These are phyloP conservation scores for Oriolus oriolus DNA, from an alignment of 2,113 vertebrate species.

Conservation along the genomic window DNA sequence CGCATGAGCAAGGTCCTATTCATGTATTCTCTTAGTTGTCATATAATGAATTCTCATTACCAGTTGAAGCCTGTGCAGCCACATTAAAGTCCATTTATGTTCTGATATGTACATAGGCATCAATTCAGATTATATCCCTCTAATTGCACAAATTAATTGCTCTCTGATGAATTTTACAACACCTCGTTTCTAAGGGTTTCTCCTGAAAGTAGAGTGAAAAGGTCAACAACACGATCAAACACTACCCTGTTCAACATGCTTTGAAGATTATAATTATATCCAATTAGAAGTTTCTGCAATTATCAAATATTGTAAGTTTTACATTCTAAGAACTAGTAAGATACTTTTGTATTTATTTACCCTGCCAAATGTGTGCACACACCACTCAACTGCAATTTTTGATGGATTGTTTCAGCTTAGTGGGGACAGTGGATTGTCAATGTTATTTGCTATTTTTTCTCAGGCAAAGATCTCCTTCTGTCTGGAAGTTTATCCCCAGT, in stretches of 20 bases:
- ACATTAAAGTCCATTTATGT: constrained; percentile 35
- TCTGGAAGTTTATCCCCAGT: neutral
- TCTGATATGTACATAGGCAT: neutral
- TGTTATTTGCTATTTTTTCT: neutral
- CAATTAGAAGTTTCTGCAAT: constrained; percentile 69
- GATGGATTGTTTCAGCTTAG: neutral
- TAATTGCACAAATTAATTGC: constrained; percentile 68
- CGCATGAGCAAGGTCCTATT: neutral
- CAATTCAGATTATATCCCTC: constrained; percentile 57
- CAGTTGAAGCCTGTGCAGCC: neutral
- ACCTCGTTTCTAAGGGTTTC: constrained; percentile 51
- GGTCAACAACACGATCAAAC: constrained; percentile 64
- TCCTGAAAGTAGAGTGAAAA: constrained; percentile 55
- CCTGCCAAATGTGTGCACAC: neutral
- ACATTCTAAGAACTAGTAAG: constrained; percentile 58
- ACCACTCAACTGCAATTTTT: neutral
- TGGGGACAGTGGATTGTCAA: neutral
- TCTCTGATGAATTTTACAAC: constrained; percentile 67
- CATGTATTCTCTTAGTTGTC: neutral
- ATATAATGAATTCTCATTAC: neutral
- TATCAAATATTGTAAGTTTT: constrained; percentile 53
- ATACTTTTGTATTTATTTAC: constrained; percentile 35
- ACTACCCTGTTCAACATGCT: constrained; percentile 59
- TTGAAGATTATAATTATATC: constrained; percentile 69
- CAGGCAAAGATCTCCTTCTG: neutral